Conservation (phyloP, 2,113 vertebrate species). For the Acinonyx jubatus region DNA sequence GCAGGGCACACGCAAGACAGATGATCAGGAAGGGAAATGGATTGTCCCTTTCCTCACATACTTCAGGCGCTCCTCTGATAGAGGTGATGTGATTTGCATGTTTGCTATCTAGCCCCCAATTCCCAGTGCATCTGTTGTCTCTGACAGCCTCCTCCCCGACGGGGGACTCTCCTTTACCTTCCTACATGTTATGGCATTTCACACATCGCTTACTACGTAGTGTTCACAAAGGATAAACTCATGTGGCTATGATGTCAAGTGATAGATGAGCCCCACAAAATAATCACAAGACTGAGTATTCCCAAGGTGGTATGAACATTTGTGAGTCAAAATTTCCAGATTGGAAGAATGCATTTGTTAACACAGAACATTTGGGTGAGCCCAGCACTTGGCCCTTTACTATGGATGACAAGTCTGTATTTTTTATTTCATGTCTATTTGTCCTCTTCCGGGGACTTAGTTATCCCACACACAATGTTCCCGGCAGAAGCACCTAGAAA, state of each 20-base stretch:
- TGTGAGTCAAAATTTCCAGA: slow-evolving; percentile 24
- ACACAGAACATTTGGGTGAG: slow-evolving; percentile 24
- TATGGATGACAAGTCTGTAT: slow-evolving; percentile 44
- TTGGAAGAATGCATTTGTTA: slow-evolving; percentile 45
- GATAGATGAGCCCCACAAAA: not conserved
- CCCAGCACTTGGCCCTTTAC: not conserved
- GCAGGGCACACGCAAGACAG: not conserved
- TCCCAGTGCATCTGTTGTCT: not conserved
- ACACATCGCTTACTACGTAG: not conserved
- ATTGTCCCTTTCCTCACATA: not conserved
- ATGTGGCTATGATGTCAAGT: not conserved
- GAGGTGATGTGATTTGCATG: not conserved
- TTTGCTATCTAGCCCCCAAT: not conserved
- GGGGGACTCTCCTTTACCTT: not conserved
- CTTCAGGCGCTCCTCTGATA: not conserved
- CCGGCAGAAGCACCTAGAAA: slow-evolving; percentile 53
- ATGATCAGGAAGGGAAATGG: not conserved
- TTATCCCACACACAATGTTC: slow-evolving; percentile 48
- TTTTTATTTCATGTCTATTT: not conserved
- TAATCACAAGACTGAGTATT: not conserved
- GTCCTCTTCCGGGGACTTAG: slow-evolving; percentile 64
- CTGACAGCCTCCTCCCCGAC: not conserved
- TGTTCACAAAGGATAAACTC: not conserved
- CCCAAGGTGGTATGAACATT: not conserved
- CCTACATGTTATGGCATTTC: fast-evolving